Conservation (phyloP, 2,113 vertebrate species). For the Mastomys natalensis region DNA sequence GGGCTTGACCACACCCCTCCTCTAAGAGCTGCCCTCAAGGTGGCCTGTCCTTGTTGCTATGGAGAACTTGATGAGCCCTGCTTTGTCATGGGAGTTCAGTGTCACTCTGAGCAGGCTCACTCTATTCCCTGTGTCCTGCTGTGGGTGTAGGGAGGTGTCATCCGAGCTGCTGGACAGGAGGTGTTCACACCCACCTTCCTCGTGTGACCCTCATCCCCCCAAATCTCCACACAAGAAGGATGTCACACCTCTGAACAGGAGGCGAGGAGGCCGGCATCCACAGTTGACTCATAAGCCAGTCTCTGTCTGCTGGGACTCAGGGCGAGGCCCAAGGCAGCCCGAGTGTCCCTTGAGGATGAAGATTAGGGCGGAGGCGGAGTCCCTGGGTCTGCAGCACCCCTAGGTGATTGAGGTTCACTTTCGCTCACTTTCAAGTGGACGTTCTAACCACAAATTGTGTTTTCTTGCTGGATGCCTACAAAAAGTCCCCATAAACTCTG, state of each 20-base stretch:
- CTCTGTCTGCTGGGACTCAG: not conserved
- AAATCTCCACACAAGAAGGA: not conserved
- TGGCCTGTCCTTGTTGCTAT: not conserved
- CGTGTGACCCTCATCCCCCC: not conserved
- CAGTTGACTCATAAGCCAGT: not conserved
- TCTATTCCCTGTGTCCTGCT: not conserved
- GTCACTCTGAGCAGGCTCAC: not conserved
- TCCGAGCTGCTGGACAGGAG: not conserved
- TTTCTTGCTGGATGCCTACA: not conserved
- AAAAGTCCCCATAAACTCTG: no score
- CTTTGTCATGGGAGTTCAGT: not conserved
- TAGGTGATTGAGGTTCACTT: not conserved
- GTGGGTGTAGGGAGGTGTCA: not conserved
- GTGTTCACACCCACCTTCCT: not conserved
- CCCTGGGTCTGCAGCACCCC: not conserved
- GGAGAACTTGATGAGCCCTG: not conserved
- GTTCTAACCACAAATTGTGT: not conserved
- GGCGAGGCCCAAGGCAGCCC: not conserved
- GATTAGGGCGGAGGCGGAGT: no score
- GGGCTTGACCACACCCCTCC: not conserved
- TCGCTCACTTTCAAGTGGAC: fast-evolving
- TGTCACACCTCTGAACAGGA: not conserved
- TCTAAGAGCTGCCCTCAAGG: fast-evolving
- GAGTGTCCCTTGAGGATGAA: not conserved
- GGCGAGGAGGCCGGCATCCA: fast-evolving